Base-by-base conservation (phyloP, 2,888 invertebrate species). In the Ectemnius cavifrons region DNA sequence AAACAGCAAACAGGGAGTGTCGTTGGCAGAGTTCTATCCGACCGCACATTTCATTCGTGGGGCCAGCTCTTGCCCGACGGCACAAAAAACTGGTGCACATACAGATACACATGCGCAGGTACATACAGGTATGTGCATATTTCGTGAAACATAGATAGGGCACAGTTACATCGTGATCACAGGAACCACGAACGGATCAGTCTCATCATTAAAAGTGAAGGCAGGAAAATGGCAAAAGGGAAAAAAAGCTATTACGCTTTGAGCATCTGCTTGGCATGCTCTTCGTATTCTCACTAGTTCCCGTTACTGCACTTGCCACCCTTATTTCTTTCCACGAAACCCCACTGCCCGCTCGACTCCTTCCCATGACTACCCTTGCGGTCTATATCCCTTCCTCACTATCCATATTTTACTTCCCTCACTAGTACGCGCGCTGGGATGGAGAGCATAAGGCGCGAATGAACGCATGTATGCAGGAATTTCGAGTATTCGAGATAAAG, bases 221-320 rank as follows among this genome's bases (percentile, higher is more conserved):
- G 73, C 63, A 62, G 79, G 66, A 67, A 62, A 66, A 79, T 80
- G 75, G 71, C 83, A 85, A 84, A 83, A 80, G 82, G 72, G 79
- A 76, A 78, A 82, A 52, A 52, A 16, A n/a, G 61, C 59, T 72
- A 71, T 67, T 73, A 49, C 72, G 70, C 73, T 84, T 85, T 85
- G 80, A 83, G 81, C 71, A 79, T 75, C 81, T 84, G 76, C 79
- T 85, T 86, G 81, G 75, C 80, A 87, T 86, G 85, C 85, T 71
- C 70, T 69, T 73, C 79, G 81, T 80, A 68, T 73, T 64, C 66
- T 80, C 73, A 58, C 63, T 46, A 61, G 28, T 58, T n/a, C 57
- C 46, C 60, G 61, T 58, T 71, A 59, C 65, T 64, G 71, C 70
- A 63, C 59, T 45, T 58, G 16, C 65, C 59, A 64, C 81, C 73